Base-by-base conservation (phyloP, 2,113 vertebrate species). In the Heliornis fulica region DNA sequence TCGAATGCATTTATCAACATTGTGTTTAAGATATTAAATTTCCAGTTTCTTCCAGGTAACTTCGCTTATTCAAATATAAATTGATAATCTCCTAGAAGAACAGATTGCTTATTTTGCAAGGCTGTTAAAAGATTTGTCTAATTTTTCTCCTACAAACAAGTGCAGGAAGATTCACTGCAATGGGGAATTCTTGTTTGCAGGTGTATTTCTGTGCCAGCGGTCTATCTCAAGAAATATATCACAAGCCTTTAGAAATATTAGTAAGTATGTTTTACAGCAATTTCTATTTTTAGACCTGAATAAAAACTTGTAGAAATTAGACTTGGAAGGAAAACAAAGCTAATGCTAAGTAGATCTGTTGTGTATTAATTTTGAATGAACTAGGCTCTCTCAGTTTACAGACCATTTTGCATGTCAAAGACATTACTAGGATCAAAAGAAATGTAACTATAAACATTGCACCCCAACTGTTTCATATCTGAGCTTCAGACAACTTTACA, bases 11-110 rank as follows among this genome's bases (percentile, higher is more conserved):
- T 93, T 69, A 93, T 87, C 59, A 93, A 85, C 64, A 46, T 20
- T 43, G 56, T 54, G 78, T 77, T 80, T 94, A 94, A 96, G 85
- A 94, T 74, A 96, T 25, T 91, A 81, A 79, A 91, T 64, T 96
- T 97, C 97, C 97, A 98, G 97, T 97, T 96, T 95, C 50, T 95
- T 96, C 89, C 96, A 94, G 79, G 53, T 87, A 88, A 87, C 21
- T 48, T 93, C 76, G 91, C 50, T 41, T 61, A 65, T 15, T 53
- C 76, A 54, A 84, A 91, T 32, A 92, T 41, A 84, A 95, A 41
- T 28, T 43, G 21, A 60, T 18, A 78, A 46, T 36, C 29, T 83
- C 54, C 70, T 87, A 64, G 88, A 45, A 79, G 46, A 85, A 89
- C 70, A 51, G 54, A 77, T 65, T 38, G 28, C 20, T 56, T 70